Percentiles rank a stretch among this genome's conserved stretches.
Evolutionary conservation across 2,113 vertebrate genomes (phyloP).

Genomic region (Spea multiplicata): DNA sequence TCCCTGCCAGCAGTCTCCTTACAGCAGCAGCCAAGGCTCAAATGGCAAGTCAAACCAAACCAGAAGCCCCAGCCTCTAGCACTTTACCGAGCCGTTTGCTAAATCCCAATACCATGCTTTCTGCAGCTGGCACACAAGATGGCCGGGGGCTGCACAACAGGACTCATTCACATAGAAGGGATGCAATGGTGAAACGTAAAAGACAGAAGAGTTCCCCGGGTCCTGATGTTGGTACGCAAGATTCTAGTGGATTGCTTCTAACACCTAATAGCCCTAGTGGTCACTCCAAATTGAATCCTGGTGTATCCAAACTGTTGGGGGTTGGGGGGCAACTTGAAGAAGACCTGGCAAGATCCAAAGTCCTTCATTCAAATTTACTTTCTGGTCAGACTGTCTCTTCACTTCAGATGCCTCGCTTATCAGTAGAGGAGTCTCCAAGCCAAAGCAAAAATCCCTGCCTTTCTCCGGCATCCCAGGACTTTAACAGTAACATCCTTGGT

Average conservation of each 20-base stretch:
- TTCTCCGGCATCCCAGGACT: conserved; percentile 45
- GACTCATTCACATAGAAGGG: conserved; percentile 50
- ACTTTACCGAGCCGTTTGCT: conserved; percentile 79
- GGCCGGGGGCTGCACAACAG: conserved; percentile 34
- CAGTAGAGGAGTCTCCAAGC: conserved; percentile 5
- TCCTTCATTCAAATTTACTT: conserved; percentile 51
- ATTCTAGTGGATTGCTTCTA: conserved; percentile 15
- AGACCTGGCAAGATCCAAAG: conserved; percentile 56
- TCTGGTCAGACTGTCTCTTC: conserved; percentile 41
- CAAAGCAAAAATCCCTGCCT: conserved; percentile 48
- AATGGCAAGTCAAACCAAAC: conserved; percentile 70
- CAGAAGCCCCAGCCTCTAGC: conserved; percentile 62
- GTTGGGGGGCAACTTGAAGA: conserved; percentile 43
- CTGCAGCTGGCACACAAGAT: conserved; percentile 53
- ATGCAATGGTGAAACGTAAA: conserved; percentile 35
- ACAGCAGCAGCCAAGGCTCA: conserved; percentile 86
- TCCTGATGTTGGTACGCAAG: conserved; percentile 27
- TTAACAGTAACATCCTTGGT: conserved; percentile 52
- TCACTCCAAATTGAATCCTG: conserved; percentile 20
- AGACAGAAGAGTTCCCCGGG: conserved; percentile 35
- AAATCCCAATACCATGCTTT: conserved; percentile 47
- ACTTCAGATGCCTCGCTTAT: conserved; percentile 40
- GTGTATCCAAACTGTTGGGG: conserved; percentile 41
- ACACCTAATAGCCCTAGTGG: conserved; percentile 27
- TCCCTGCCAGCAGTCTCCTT: conserved; percentile 83